Evolutionary conservation across 2,797 vertebrate species (phyloP).

Genomic region (Lates japonicus): DNA sequence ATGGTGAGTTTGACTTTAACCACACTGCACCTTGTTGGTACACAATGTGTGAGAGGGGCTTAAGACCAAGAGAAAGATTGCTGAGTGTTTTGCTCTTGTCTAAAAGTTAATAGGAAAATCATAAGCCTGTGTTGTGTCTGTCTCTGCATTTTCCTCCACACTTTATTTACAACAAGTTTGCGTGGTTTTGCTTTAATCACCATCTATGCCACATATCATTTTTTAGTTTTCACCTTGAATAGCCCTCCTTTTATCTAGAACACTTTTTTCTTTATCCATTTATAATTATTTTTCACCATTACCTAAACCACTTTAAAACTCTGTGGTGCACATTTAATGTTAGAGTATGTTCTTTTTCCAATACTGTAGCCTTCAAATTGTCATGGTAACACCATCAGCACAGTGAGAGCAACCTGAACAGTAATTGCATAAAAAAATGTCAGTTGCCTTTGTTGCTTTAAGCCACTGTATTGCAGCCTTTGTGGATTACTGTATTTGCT

Average conservation of each 20-base stretch:
- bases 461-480: constrained; percentile 45
- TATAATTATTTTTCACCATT: constrained; percentile 3
- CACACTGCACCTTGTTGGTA: constrained; percentile 37
- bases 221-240: background rate
- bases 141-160: constrained; percentile 16
- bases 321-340: background rate
- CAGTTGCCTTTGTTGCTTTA: constrained; percentile 40
- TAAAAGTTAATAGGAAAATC: constrained; percentile 17
- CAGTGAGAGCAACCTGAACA: constrained; percentile 27
- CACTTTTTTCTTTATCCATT: background rate
- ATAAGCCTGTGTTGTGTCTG: constrained; percentile 5
- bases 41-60: constrained; percentile 20
- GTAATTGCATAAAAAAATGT: constrained; percentile 47
- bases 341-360: background rate
- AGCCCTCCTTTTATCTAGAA: background rate
- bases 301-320: constrained; percentile 6
- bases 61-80: constrained; percentile 24
- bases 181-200: background rate
- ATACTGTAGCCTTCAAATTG: constrained; percentile 29
- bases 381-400: constrained; percentile 51
- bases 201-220: background rate
- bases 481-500: constrained; percentile 64
- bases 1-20: constrained; percentile 68
- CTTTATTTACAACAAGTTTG: background rate
- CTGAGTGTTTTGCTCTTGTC: constrained; percentile 13